Base-by-base conservation (phyloP, 2,888 invertebrate genomes). In the Epinotia nisella region DNA sequence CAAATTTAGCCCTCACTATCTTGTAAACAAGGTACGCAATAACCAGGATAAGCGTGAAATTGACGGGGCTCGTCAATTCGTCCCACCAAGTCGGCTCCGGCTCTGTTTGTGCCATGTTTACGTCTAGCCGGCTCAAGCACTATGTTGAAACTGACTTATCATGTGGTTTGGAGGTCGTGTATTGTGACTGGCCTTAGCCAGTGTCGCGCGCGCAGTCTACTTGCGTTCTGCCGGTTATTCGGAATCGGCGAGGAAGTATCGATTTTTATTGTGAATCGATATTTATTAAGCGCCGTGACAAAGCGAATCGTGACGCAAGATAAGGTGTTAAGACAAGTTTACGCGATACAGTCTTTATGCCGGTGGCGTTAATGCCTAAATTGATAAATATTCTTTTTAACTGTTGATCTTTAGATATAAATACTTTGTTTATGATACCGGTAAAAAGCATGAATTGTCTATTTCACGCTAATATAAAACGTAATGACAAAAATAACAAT, bases 1-100 rank as follows among this genome's bases (percentile, higher is more conserved):
- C 90, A 76, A 91, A 92, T 82, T 92, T 91, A 39, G 91, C 91
- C 87, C 90, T 93, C 79, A 95, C 82, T 59, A 96, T 96, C 86
- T 96, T 96, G 85, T 95, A 96, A 39, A 96, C 82, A 77, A 96
- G 93, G 83, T 90, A 92, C 81, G 89, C 84, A 76, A 93, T 93
- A 64, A 92, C 82, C 58, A 85, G 85, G 72, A 93, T 84, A 74
- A 93, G 81, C 61, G 89, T 83, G 76, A 92, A 81, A 79, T 93
- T 93, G 29, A 93, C 76, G 29, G 93, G 93, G 79, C 92, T 92
- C 76, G 87, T 90, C 58, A 92, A 81, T 82, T 93, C 93, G 76
- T 92, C 92, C 92, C 92, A 93, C 80, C 90, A 84, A 66, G 85
- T 87, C 70, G 85, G 77, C 51, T 64, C 73, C 5, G 39, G 65